Percentiles rank a stretch among this genome's conserved stretches.
Evolutionary conservation across 2,888 invertebrate genomes (phyloP).

Genomic region (Drosophila limbata): DNA sequence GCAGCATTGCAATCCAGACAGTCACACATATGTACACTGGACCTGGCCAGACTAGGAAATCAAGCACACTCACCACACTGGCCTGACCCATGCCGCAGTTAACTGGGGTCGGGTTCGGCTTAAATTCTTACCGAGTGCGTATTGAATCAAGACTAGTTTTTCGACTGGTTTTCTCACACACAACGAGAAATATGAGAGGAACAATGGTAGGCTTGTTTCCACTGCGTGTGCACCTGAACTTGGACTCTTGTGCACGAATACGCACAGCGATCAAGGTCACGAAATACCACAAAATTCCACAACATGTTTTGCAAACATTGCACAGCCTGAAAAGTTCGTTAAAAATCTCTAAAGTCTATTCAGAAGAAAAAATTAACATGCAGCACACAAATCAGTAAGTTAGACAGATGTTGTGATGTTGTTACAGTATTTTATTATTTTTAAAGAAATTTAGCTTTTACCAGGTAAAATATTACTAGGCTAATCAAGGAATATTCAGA

Average conservation of each 20-base stretch:
- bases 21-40: conserved; percentile 8
- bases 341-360: background rate
- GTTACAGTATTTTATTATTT: background rate
- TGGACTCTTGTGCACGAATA: conserved; percentile 61
- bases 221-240: conserved; percentile 77
- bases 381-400: background rate
- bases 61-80: conserved; percentile 10
- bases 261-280: conserved; percentile 60
- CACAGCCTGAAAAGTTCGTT: background rate
- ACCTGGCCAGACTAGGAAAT: conserved; percentile 42
- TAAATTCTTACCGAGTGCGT: conserved; percentile 63
- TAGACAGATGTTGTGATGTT: background rate
- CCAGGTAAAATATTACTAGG: background rate
- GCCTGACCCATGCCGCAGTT: conserved; percentile 70
- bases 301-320: background rate
- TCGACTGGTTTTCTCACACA: conserved; percentile 41
- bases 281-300: conserved; percentile 4
- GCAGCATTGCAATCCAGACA: conserved; percentile 9
- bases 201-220: conserved; percentile 28
- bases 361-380: background rate
- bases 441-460: background rate
- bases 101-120: conserved; percentile 18
- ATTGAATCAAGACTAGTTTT: conserved; percentile 53
- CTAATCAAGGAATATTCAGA: no score
- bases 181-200: background rate